These are phyloP conservation scores for Atethmia centrago DNA, from an alignment of 2,888 invertebrate genomes.

Conservation along the genomic window DNA sequence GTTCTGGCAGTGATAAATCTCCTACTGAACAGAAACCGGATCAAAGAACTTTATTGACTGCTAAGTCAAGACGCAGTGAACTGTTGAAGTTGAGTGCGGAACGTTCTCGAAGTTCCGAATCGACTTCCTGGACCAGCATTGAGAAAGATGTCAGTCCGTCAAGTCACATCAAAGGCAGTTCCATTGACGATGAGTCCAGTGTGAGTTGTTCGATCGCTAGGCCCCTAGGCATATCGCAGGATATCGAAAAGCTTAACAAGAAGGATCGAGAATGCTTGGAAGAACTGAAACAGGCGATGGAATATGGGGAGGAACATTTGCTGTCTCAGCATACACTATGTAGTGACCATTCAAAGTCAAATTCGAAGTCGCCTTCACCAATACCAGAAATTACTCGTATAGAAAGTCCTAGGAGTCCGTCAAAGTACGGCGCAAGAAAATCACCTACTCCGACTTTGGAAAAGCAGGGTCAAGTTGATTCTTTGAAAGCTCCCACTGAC, in stretches of 20 bases:
- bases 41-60: constrained; percentile 82
- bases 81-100: constrained; percentile 93
- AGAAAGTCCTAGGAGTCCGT: constrained; percentile 87
- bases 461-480: constrained; percentile 91
- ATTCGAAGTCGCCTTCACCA: constrained; percentile 85
- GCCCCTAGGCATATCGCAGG: constrained; percentile 94
- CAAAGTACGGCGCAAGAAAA: constrained; percentile 83
- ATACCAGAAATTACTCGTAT: constrained; percentile 84
- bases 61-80: constrained; percentile 89
- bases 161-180: constrained; percentile 92
- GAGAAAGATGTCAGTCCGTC: constrained; percentile 93
- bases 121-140: constrained; percentile 95
- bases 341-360: constrained; percentile 87
- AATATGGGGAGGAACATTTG: constrained; percentile 88
- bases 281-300: constrained; percentile 90
- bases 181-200: constrained; percentile 93
- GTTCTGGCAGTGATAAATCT: constrained; percentile 86
- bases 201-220: constrained; percentile 95
- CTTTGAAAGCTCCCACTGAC: constrained; percentile 90
- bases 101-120: constrained; percentile 94
- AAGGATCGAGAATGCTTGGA: constrained; percentile 91
- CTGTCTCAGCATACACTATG: constrained; percentile 85
- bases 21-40: constrained; percentile 84
- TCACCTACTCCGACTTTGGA: constrained; percentile 91
- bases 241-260: constrained; percentile 92